Evolutionary conservation across 2,113 vertebrate genomes (phyloP), one percentile per base, ranked within the genome.

Genomic region (Aleadryas rufinucha): DNA sequence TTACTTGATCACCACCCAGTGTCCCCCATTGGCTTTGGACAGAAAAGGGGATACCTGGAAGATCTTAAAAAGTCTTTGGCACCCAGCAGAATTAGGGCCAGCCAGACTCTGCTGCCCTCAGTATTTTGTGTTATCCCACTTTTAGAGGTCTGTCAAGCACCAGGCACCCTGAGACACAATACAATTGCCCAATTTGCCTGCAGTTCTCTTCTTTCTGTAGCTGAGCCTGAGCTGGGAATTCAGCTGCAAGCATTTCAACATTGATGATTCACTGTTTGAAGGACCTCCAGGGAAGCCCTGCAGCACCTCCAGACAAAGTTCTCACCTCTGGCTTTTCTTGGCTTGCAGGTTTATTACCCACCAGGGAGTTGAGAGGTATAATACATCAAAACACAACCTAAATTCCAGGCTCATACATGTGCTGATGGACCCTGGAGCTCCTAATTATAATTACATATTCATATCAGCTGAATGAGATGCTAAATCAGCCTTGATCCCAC

Each of bases 201-300:
- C 44, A 89, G 47, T 59, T 89, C 75, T 72, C 57, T 53, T 56
- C 61, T 69, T 84, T 64, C 60, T 71, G 33, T 23, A 89, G 77
- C 47, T 80, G 56, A 89, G 69, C 56, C 69, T 71, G 65, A 92
- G 45, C 80, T 93, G 84, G 76, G 76, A 92, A 68, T 61, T 94
- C 93, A 93, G 76, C 93, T 96, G 72, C 84, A 78, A 87, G 65
- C 45, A 72, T 71, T 96, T 97, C 96, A 68, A 4, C 95, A 53
- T 72, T 94, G 96, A 84, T 95, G 96, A 97, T 87, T 96, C 96
- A 96, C 72, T 92, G 64, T 64, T 93, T 90, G 92, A 94, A 84
- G 96, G 88, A 96, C 96, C 88, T 96, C 95, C 95, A 97, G 96
- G 93, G 96, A 96, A 95, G 96, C 64, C 92, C 95, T 94, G 57